Percentiles rank a stretch among this genome's conserved stretches.
phyloP scores from a whole-genome alignment of 2,888 invertebrate species.

The Dynastes maya region DNA sequence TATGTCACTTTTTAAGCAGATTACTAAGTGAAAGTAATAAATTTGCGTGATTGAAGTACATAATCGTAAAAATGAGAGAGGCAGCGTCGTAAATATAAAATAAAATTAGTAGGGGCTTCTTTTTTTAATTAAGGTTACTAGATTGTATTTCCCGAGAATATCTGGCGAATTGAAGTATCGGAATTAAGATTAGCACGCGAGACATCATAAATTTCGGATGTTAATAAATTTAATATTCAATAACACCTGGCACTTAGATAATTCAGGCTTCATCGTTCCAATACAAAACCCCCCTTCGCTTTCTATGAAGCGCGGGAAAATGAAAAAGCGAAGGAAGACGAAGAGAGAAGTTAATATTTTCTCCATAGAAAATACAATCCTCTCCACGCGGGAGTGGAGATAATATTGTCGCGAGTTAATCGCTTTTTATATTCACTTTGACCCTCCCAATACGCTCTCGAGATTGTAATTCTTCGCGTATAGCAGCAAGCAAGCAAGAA shows the following conservation, averaged over 20 bases:
- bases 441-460: conserved; percentile 31
- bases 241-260: conserved; percentile 14
- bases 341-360: conserved; percentile 3
- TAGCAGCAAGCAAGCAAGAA: conserved; percentile 15
- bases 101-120: background rate
- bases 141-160: background rate
- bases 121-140: conserved; percentile 1
- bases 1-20: too few species aligned
- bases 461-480: conserved; percentile 44
- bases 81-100: background rate
- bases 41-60: too few species aligned
- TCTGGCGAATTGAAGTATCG: background rate
- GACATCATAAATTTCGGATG: background rate
- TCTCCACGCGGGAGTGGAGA: conserved; percentile 1
- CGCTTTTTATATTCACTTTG: conserved; percentile 42
- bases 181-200: background rate
- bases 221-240: conserved; percentile 17
- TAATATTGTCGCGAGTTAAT: conserved; percentile 43
- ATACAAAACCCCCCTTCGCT: background rate
- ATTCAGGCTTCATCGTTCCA: background rate
- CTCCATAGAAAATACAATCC: conserved; percentile 10
- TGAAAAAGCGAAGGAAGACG: background rate
- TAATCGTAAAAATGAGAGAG: too few species aligned
- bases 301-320: background rate
- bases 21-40: too few species aligned